These are phyloP conservation scores for Momotus momota DNA, from an alignment of 2,797 vertebrate species.

Conservation along the genomic window DNA sequence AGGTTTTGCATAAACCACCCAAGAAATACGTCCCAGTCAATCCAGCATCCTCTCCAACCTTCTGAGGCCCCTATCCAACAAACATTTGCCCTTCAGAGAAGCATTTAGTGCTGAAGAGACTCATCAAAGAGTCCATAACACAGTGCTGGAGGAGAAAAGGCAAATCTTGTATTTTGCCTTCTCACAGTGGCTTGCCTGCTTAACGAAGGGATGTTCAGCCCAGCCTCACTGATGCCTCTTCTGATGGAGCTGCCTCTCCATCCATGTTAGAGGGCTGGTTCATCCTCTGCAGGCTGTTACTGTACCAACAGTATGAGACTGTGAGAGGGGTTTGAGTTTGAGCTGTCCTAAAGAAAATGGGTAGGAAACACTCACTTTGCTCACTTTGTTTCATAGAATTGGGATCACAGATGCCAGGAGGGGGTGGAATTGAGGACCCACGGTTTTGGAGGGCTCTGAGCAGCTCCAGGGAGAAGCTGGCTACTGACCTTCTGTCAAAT, in stretches of 20 bases:
- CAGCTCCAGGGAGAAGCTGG: not conserved
- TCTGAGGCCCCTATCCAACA: not conserved
- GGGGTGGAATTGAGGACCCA: not conserved
- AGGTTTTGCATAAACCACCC: not conserved
- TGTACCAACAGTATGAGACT: not conserved
- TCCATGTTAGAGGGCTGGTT: rapidly evolving
- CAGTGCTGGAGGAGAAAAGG: not conserved
- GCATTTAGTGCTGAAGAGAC: not conserved
- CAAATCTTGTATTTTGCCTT: rapidly evolving
- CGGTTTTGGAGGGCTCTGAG: rapidly evolving
- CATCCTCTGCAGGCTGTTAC: not conserved
- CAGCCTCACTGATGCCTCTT: not conserved
- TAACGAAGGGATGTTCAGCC: not conserved
- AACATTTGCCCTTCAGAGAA: not conserved
- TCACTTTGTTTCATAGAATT: not conserved
- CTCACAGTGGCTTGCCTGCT: rapidly evolving
- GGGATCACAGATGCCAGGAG: not conserved
- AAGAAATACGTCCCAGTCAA: not conserved
- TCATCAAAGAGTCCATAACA: not conserved
- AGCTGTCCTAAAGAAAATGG: not conserved
- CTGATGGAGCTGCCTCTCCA: not conserved
- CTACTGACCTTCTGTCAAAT: not conserved
- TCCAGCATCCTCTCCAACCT: not conserved
- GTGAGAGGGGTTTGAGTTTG: not conserved
- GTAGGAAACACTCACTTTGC: not conserved